Evolutionary conservation across 2,888 invertebrate genomes (phyloP), one percentile per base, ranked within the genome.

Genomic region (Argyresthia albistria): DNA sequence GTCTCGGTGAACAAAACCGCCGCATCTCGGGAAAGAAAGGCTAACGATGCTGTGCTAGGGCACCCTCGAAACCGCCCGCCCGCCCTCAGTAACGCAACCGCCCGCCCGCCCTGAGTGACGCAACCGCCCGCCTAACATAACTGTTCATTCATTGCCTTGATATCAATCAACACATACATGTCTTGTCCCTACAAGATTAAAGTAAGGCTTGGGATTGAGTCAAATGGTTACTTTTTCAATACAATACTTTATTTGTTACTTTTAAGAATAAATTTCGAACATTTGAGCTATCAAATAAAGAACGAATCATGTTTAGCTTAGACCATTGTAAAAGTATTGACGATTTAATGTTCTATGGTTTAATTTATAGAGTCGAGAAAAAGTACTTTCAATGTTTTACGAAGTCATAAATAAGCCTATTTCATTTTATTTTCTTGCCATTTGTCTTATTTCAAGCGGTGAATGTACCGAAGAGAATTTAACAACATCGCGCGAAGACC

Each of bases 41-140:
- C 80, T 82, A 82, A 82, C 84, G 82, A 80, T 75, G 79, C 73
- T 69, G 67, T 76, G 80, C 79, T 70, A 73, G 70, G 73, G 73
- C 25, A 25, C 25, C 25, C 25, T 25, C 25, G 25, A 25, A 25
- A 25, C 25, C 63, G 59, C 69, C 54, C 51, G 47, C 47, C 25
- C 25, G n/a, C 45, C 10, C 45, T 8, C 45, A 8, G 7, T 43
- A 12, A 7, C 14, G 10, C 45, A 8, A 14, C 46, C 46, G 25
- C 25, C 12, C 15, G 12, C 46, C 46, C 14, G 14, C 47, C 10
- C 47, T 46, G 12, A 4, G 9, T 4, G 14, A 10, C 15, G 11
- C 46, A 14, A 46, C 46, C 15, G 15, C 46, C 11, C 14, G 9
- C 15, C 12, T 4, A 12, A 15, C 15, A 15, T 4, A 10, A 12